Evolutionary conservation across 2,888 invertebrate species (phyloP).

Genomic region (Hanleya hanleyi): DNA sequence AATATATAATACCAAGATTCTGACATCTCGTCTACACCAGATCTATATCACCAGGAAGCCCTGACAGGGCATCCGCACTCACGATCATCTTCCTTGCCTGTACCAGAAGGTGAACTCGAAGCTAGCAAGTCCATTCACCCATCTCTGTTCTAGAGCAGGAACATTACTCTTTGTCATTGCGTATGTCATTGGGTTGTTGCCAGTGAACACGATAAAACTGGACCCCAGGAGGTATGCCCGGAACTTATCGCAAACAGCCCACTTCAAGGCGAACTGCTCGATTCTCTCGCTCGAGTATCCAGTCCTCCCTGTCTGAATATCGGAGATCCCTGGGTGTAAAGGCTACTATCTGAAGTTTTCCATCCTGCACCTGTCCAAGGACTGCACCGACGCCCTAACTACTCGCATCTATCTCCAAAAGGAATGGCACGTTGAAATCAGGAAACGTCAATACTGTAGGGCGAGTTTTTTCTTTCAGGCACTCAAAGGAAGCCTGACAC

Average conservation of each 20-base stretch:
- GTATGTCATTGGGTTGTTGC: constrained; percentile 24
- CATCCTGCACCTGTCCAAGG: constrained; percentile 21
- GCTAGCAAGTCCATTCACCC: constrained; percentile 22
- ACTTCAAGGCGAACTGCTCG: constrained; percentile 35
- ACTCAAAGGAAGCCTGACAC: constrained; percentile 30
- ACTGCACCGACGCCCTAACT: constrained; percentile 26
- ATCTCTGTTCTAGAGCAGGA: constrained; percentile 29
- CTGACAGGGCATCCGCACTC: constrained; percentile 26
- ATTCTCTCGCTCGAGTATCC: constrained; percentile 32
- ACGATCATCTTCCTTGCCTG: constrained; percentile 2
- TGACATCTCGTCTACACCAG: too few relatives aligned
- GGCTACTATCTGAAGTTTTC: constrained; percentile 25
- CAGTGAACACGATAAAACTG: constrained; percentile 22
- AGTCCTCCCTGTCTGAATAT: constrained; percentile 19
- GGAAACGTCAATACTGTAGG: constrained; percentile 34
- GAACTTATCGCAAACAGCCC: constrained; percentile 37
- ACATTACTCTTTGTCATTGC: constrained; percentile 20
- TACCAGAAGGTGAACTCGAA: constrained; percentile 27
- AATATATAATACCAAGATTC: too few relatives aligned
- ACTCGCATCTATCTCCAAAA: constrained; percentile 23
- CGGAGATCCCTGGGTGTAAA: constrained; percentile 8
- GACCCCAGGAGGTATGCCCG: constrained; percentile 25
- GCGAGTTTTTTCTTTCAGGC: constrained; percentile 22
- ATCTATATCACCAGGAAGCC: not conserved
- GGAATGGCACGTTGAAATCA: constrained; percentile 20